Conservation (phyloP, 2,888 invertebrate genomes). For the Cyclophora punctaria region DNA sequence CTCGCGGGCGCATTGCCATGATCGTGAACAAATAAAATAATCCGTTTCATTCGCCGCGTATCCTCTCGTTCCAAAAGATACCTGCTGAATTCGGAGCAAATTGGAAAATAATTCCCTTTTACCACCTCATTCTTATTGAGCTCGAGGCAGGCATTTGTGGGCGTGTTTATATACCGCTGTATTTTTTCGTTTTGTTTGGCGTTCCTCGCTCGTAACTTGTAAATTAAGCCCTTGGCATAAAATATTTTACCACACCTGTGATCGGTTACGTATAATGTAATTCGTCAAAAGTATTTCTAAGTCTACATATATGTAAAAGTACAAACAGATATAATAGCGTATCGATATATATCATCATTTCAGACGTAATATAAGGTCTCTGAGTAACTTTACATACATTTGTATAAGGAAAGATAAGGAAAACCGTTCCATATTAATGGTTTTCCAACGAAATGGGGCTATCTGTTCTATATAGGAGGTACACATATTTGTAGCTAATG, state of each 20-base stretch:
- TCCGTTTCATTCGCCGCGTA: slow-evolving; percentile 8
- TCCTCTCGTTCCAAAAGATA: slow-evolving; percentile 6
- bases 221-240: slow-evolving; percentile 26
- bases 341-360: too few species aligned
- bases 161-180: slow-evolving; percentile 4
- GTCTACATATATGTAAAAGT: too few species aligned
- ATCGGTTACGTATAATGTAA: slow-evolving; percentile 15
- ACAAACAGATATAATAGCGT: too few species aligned
- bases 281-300: neutral
- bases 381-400: too few species aligned
- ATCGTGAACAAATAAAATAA: slow-evolving; percentile 4
- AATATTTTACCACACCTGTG: slow-evolving; percentile 31
- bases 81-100: slow-evolving; percentile 7
- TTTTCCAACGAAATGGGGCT: too few species aligned
- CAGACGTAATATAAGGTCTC: too few species aligned
- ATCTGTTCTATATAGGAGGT: too few species aligned
- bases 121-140: slow-evolving; percentile 11
- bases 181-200: slow-evolving; percentile 6
- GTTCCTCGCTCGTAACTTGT: slow-evolving; percentile 19
- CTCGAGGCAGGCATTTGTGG: slow-evolving; percentile 5
- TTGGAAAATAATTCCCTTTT: slow-evolving; percentile 10
- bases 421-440: too few species aligned
- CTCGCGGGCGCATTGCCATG: too few species aligned
- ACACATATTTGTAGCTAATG: neutral
- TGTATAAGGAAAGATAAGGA: too few species aligned